Conservation (phyloP, 2,797 vertebrate genomes). For the Sebastes jordani region DNA sequence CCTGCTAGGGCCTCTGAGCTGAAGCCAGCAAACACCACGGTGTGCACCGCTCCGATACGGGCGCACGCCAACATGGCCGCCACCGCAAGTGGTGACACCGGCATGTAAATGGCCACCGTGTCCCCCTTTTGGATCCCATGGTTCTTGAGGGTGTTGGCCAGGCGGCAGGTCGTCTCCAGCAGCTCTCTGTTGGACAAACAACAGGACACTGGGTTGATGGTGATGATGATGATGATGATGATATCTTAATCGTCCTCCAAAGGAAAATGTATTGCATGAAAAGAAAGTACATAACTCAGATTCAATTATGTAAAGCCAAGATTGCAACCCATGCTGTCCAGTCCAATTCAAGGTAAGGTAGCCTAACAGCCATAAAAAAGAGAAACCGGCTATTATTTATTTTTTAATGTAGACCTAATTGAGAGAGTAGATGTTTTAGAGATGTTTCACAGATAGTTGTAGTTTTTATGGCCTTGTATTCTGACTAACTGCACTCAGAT, state of each 20-base stretch:
- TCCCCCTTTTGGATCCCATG: constrained; percentile 88
- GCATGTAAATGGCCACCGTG: constrained; percentile 92
- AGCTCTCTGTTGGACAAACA: constrained; percentile 82
- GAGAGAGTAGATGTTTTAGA: too few species aligned
- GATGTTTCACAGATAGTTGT: background rate
- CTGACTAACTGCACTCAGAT: background rate
- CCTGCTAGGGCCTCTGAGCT: constrained; percentile 90
- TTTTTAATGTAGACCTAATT: background rate
- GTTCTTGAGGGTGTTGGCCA: constrained; percentile 90
- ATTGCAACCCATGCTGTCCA: background rate
- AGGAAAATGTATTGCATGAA: background rate
- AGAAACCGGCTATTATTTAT: too few species aligned
- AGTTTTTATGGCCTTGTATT: background rate
- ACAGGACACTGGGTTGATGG: background rate
- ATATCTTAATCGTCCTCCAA: background rate
- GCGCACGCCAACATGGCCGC: constrained; percentile 93
- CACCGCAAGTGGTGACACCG: constrained; percentile 87
- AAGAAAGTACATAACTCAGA: background rate
- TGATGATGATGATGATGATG: background rate
- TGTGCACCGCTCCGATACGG: constrained; percentile 90
- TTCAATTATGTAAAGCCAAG: background rate
- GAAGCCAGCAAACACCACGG: constrained; percentile 92
- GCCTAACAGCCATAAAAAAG: background rate
- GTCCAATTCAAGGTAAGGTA: background rate
- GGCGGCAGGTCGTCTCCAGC: constrained; percentile 89